Evolutionary conservation across 2,113 vertebrate genomes (phyloP).

Genomic region (Leucoraja erinaceus): DNA sequence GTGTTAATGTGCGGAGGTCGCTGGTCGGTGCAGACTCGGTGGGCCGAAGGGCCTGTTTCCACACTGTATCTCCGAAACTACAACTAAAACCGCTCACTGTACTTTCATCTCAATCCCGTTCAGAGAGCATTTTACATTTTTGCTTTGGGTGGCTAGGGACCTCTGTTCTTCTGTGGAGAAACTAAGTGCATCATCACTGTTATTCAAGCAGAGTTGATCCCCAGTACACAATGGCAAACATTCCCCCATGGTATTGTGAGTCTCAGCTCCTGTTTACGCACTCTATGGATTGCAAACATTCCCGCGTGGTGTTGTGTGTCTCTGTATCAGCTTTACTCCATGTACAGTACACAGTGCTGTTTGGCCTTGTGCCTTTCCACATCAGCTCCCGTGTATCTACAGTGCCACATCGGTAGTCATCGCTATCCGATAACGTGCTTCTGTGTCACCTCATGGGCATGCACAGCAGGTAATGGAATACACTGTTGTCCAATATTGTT

Average conservation of each 20-base stretch:
- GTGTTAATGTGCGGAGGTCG: too few relatives aligned
- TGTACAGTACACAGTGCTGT: too few relatives aligned
- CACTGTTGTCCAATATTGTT: too few relatives aligned
- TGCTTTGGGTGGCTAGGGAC: not conserved
- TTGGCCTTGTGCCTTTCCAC: too few relatives aligned
- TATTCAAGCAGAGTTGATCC: not conserved
- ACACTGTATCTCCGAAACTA: too few relatives aligned
- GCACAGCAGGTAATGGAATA: too few relatives aligned
- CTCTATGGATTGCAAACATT: not conserved
- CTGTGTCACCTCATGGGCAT: too few relatives aligned
- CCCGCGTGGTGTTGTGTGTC: not conserved
- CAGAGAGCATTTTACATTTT: not conserved
- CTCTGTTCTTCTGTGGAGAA: not conserved
- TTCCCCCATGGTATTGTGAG: not conserved
- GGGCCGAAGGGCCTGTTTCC: too few relatives aligned
- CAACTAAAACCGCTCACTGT: not conserved
- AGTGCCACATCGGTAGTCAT: too few relatives aligned
- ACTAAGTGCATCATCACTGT: not conserved
- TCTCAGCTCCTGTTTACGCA: not conserved
- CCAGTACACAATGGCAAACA: not conserved
- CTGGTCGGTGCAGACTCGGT: too few relatives aligned
- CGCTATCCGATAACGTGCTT: too few relatives aligned
- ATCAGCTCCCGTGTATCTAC: too few relatives aligned
- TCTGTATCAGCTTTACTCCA: not conserved
- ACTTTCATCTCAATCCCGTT: not conserved